Conservation (phyloP, 2,888 invertebrate genomes). For the Athalia rosae region DNA sequence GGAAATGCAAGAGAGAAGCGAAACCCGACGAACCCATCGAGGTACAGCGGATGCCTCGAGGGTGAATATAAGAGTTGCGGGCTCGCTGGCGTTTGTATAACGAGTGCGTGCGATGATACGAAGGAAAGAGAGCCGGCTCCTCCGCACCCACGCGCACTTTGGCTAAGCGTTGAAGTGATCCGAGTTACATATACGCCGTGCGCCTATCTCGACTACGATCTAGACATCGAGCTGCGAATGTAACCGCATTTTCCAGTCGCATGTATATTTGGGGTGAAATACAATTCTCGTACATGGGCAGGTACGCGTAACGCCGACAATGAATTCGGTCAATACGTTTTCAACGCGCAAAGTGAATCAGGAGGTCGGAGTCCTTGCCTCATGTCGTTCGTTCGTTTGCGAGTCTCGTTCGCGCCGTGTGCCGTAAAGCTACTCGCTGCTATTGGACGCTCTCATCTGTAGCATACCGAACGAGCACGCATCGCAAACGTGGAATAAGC, state of each 20-base stretch:
- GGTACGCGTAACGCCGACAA: conserved; percentile 32
- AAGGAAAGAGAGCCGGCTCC: conserved; percentile 33
- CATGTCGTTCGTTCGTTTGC: background rate
- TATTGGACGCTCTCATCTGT: conserved; percentile 4
- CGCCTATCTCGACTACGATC: conserved; percentile 31
- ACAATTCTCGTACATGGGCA: background rate
- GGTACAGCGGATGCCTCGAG: conserved; percentile 17
- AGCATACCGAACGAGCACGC: conserved; percentile 33
- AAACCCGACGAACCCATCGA: background rate
- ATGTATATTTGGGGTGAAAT: background rate
- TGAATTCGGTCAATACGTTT: conserved; percentile 42
- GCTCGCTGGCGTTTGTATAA: conserved; percentile 33
- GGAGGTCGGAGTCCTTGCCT: conserved; percentile 28
- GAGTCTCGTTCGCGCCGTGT: background rate
- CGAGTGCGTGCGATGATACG: conserved; percentile 43
- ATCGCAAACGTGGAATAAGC: conserved; percentile 37
- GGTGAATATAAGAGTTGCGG: conserved; percentile 35
- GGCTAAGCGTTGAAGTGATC: conserved; percentile 37
- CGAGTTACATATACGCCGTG: background rate
- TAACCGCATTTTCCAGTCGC: conserved; percentile 15
- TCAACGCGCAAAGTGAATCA: conserved; percentile 11
- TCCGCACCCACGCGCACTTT: conserved; percentile 35
- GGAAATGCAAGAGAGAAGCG: background rate
- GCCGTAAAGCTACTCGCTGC: background rate
- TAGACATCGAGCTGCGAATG: conserved; percentile 16